Evolutionary conservation across 2,888 invertebrate species (phyloP).

Genomic region (Ectropis crepuscularia): DNA sequence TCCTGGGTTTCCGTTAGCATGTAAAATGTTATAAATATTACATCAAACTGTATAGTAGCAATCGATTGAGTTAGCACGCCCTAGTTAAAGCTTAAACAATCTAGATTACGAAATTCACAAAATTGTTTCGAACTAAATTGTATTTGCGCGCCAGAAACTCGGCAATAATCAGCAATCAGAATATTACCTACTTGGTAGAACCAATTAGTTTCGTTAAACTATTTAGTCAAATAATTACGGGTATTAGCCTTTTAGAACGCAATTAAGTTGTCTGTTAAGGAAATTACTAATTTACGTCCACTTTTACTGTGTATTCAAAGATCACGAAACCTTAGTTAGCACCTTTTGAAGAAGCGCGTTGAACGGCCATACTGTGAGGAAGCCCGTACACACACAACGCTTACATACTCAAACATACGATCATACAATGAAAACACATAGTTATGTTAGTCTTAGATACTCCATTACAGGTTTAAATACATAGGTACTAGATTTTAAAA

Average conservation of each 20-base stretch:
- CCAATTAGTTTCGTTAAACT: conserved; percentile 42
- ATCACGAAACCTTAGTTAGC: conserved; percentile 77
- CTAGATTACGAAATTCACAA: conserved; percentile 21
- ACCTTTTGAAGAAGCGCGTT: conserved; percentile 64
- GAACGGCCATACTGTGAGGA: conserved; percentile 36
- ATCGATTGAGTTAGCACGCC: neutral
- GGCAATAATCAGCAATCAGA: conserved; percentile 40
- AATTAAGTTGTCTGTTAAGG: conserved; percentile 61
- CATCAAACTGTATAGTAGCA: no score
- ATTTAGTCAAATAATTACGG: conserved; percentile 43
- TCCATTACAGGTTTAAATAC: no score
- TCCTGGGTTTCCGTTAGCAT: conserved; percentile 29
- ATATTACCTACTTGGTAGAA: conserved; percentile 33
- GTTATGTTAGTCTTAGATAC: no score
- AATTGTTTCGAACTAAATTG: conserved; percentile 18
- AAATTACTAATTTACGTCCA: conserved; percentile 69
- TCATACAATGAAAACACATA: no score
- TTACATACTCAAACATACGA: no score
- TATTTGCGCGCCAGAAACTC: conserved; percentile 17
- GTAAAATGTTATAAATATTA: conserved; percentile 18
- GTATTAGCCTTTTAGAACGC: conserved; percentile 42
- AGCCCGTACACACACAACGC: neutral
- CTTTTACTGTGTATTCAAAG: conserved; percentile 68
- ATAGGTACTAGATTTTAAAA: no score
- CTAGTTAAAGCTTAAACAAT: conserved; percentile 16